phyloP scores from a whole-genome alignment of 2,113 vertebrate genomes.

The Dromas ardeola region DNA sequence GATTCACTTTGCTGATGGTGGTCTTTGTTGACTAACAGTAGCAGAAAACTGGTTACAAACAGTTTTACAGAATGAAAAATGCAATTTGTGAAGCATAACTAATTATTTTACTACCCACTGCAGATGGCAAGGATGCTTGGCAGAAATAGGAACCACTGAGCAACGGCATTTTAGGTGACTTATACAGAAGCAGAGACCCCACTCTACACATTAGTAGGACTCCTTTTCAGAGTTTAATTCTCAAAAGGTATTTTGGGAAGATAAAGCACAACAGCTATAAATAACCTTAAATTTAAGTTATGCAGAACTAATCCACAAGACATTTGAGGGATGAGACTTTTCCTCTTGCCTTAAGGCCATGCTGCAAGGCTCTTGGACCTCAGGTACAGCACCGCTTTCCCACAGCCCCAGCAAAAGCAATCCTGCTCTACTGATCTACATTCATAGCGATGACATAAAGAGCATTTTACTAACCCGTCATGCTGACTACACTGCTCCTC shows the following conservation, averaged over 20 bases:
- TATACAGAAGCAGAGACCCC: background rate
- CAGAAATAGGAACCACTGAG: background rate
- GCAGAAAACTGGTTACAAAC: background rate
- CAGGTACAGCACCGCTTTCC: too few species aligned
- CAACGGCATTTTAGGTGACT: background rate
- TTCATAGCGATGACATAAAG: accelerated
- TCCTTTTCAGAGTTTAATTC: background rate
- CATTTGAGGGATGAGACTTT: background rate
- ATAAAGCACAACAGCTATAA: background rate
- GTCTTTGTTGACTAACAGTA: background rate
- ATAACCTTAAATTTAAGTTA: background rate
- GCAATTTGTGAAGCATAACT: background rate
- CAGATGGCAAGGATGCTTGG: background rate
- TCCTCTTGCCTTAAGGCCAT: background rate
- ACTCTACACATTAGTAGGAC: background rate
- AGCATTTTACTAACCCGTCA: background rate
- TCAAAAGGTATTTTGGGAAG: background rate
- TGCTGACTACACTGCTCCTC: background rate
- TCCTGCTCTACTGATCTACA: background rate
- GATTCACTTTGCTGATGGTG: background rate
- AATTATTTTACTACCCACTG: background rate
- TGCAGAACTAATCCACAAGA: background rate
- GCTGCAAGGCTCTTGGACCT: background rate
- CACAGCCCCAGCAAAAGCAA: background rate
- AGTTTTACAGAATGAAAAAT: background rate